Conservation (phyloP, 2,888 invertebrate genomes). For the Stenodera caucasica region DNA sequence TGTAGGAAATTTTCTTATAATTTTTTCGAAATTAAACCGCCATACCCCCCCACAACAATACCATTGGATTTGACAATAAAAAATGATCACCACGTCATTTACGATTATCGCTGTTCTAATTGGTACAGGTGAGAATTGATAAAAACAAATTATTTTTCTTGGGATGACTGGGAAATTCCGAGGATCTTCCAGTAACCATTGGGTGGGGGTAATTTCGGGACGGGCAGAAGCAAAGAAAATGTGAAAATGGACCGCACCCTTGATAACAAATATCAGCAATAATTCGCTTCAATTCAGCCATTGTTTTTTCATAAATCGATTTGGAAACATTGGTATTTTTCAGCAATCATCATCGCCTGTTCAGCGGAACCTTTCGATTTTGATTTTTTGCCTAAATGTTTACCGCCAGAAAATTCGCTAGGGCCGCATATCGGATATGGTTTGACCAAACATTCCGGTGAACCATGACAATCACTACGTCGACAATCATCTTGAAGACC, state of each 20-base stretch:
- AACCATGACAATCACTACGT: slow-evolving; percentile 59
- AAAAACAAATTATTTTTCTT: background rate
- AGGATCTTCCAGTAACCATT: background rate
- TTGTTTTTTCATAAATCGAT: too few species aligned
- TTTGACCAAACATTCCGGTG: slow-evolving; percentile 56
- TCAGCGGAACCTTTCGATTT: slow-evolving; percentile 10
- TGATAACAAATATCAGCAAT: too few species aligned
- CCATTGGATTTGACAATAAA: background rate
- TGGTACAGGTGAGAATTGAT: background rate
- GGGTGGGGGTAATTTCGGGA: background rate
- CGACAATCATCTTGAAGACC: slow-evolving; percentile 65
- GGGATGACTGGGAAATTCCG: background rate
- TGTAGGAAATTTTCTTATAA: background rate
- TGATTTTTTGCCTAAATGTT: slow-evolving; percentile 44
- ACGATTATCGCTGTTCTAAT: background rate
- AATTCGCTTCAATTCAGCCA: too few species aligned
- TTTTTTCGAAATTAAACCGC: background rate
- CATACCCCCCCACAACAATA: background rate
- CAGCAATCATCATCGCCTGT: too few species aligned
- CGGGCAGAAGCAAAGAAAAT: background rate
- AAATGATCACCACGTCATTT: background rate
- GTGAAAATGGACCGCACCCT: slow-evolving; percentile 6
- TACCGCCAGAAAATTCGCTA: slow-evolving; percentile 48
- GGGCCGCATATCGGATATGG: slow-evolving; percentile 59
- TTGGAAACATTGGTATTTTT: too few species aligned